These are phyloP conservation scores for Cheilinus undulatus DNA, from an alignment of 2,113 vertebrate genomes.

Conservation along the genomic window DNA sequence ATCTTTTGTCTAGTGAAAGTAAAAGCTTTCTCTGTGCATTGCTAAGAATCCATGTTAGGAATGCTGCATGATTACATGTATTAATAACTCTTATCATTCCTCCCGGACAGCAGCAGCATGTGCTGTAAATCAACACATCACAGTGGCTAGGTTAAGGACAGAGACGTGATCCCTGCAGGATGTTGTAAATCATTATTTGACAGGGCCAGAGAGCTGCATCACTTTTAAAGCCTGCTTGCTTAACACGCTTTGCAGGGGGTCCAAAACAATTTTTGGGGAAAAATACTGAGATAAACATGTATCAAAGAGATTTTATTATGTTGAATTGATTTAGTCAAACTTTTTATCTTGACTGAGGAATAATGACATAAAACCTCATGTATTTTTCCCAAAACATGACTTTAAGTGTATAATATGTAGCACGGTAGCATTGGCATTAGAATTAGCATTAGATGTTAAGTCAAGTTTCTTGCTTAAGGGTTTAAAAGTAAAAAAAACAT, in stretches of 20 bases:
- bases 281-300: too few relatives aligned
- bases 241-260: slow-evolving; percentile 17
- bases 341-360: too few relatives aligned
- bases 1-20: slow-evolving; percentile 24
- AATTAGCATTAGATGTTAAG: too few relatives aligned
- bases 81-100: slow-evolving; percentile 57
- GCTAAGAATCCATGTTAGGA: slow-evolving; percentile 34
- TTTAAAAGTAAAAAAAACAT: too few relatives aligned
- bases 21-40: slow-evolving; percentile 26
- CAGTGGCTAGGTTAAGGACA: slow-evolving; percentile 8
- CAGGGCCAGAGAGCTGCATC: slow-evolving; percentile 13
- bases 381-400: too few relatives aligned
- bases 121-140: slow-evolving; percentile 54
- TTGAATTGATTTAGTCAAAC: too few relatives aligned
- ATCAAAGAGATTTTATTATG: too few relatives aligned
- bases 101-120: slow-evolving; percentile 14
- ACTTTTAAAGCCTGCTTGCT: slow-evolving; percentile 11
- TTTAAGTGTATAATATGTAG: too few relatives aligned
- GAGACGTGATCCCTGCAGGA: slow-evolving; percentile 43
- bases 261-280: too few relatives aligned
- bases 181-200: slow-evolving; percentile 50
- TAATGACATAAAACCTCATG: too few relatives aligned
- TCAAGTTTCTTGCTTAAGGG: too few relatives aligned
- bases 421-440: too few relatives aligned
- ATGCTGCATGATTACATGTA: slow-evolving; percentile 46